Percentiles rank a stretch among this genome's conserved stretches.
Evolutionary conservation across 1,140 invertebrate genomes (phyloP).

Genomic region (Ceratosolen solmsi): DNA sequence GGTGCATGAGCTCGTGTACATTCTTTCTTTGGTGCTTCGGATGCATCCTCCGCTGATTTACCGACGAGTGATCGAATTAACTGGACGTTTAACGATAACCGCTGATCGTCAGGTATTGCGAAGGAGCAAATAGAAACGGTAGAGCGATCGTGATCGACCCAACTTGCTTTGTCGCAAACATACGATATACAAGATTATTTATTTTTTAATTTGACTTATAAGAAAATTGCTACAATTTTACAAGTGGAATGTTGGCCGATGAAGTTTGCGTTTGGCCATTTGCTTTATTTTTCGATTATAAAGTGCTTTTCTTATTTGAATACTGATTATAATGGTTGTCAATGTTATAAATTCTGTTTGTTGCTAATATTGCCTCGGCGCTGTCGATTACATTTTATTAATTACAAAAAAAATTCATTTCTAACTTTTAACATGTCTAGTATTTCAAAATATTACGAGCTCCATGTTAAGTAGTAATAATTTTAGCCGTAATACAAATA

Average conservation of each 20-base stretch:
- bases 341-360: neutral
- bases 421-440: neutral
- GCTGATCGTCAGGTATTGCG: slow-evolving; percentile 32
- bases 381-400: neutral
- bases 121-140: slow-evolving; percentile 22
- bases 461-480: neutral
- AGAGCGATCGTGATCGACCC: no score
- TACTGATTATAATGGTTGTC: neutral
- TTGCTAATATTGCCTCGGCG: neutral
- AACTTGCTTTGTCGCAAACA: neutral
- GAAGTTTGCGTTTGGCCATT: no score
- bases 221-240: no score
- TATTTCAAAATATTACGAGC: neutral
- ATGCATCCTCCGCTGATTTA: slow-evolving; percentile 39
- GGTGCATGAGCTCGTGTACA: neutral
- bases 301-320: neutral
- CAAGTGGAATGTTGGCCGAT: no score
- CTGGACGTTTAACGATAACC: slow-evolving; percentile 29
- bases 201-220: neutral
- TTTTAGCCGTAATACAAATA: neutral
- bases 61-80: slow-evolving; percentile 28
- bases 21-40: neutral
- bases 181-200: neutral
- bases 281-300: neutral
- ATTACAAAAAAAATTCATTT: neutral